Percentiles rank a stretch among this genome's conserved stretches.
Conservation (phyloP, 2,113 vertebrate species). For the Sphaerodactylus townsendi region DNA sequence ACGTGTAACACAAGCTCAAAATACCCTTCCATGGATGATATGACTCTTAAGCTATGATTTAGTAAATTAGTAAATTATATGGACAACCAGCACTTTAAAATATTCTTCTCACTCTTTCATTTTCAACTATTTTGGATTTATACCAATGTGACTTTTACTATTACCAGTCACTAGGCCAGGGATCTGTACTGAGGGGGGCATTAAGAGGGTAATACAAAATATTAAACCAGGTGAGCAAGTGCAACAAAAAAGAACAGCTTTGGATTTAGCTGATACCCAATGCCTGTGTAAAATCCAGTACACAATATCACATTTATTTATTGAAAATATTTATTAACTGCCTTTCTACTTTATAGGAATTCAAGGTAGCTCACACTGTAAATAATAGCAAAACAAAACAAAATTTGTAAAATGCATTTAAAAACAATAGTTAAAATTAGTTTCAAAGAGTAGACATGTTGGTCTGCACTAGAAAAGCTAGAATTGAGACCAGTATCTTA, state of each 20-base stretch:
- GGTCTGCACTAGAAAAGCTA: too few relatives aligned
- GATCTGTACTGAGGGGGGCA: too few relatives aligned
- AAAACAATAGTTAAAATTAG: too few relatives aligned
- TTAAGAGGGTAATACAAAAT: not conserved
- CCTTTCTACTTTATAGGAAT: too few relatives aligned
- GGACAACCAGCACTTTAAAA: conserved; percentile 36
- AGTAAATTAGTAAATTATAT: conserved; percentile 37
- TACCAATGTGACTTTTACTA: not conserved
- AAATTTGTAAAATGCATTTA: too few relatives aligned
- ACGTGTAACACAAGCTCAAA: conserved; percentile 53
- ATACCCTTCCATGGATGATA: conserved; percentile 11
- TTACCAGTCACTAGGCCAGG: not conserved
- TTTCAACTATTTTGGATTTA: conserved; percentile 31
- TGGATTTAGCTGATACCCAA: not conserved
- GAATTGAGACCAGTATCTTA: too few relatives aligned
- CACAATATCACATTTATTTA: not conserved
- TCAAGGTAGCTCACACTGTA: too few relatives aligned
- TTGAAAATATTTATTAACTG: too few relatives aligned
- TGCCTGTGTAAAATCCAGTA: not conserved
- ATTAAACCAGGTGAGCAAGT: not conserved
- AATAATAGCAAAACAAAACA: too few relatives aligned
- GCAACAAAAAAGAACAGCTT: not conserved
- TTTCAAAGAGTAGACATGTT: too few relatives aligned
- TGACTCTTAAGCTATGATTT: conserved; percentile 25
- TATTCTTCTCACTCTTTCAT: conserved; percentile 7